Evolutionary conservation across 2,888 invertebrate species (phyloP).

Genomic region (Formica aserva): DNA sequence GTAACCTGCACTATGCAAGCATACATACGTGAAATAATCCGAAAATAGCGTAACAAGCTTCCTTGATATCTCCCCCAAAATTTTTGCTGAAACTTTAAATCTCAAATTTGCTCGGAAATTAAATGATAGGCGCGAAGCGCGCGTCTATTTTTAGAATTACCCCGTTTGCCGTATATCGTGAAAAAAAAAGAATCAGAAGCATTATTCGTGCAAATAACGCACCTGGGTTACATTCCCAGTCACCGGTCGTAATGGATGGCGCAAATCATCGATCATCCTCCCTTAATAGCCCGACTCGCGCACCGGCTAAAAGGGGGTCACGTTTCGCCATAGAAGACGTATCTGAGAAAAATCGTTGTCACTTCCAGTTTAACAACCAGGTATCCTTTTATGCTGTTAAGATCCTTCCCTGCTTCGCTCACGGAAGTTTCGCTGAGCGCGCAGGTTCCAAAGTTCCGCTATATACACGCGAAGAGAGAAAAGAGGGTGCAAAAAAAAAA

Average conservation of each 20-base stretch:
- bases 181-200: conserved; percentile 19
- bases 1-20: background rate
- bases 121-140: background rate
- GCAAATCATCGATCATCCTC: conserved; percentile 82
- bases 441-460: conserved; percentile 22
- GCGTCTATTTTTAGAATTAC: conserved; percentile 6
- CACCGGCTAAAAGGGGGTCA: conserved; percentile 72
- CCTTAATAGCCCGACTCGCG: conserved; percentile 70
- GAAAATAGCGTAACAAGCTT: background rate
- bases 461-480: background rate
- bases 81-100: background rate
- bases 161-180: background rate
- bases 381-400: conserved; percentile 53
- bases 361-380: conserved; percentile 73
- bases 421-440: conserved; percentile 19
- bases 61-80: background rate
- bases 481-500: background rate
- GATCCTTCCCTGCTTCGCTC: conserved; percentile 22
- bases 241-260: conserved; percentile 69
- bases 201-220: conserved; percentile 50
- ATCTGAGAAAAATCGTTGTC: conserved; percentile 79
- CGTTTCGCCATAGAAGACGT: conserved; percentile 69
- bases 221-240: conserved; percentile 63
- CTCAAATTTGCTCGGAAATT: conserved; percentile 6
- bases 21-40: background rate